Percentiles rank a stretch among this genome's conserved stretches.
These are phyloP conservation scores for Tenthredo distinguenda DNA, from an alignment of 2,888 invertebrate species.

Conservation along the genomic window DNA sequence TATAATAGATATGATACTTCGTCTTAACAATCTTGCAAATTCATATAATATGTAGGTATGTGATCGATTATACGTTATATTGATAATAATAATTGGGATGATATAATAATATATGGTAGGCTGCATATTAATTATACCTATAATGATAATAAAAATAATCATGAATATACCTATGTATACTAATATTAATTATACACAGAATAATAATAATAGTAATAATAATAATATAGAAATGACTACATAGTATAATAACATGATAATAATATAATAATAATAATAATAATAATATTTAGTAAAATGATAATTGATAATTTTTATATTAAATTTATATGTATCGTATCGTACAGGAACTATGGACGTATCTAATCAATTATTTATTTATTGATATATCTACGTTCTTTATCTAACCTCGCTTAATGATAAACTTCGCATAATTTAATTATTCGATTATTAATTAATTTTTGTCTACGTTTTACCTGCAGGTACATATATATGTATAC, in stretches of 20 bases:
- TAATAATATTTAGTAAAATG: background rate
- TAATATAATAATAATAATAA: background rate
- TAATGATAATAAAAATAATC: background rate
- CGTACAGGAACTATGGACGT: conserved; percentile 71
- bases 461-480: background rate
- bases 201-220: conserved; percentile 4
- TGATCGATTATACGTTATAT: background rate
- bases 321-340: conserved; percentile 64
- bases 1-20: background rate
- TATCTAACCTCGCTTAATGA: background rate
- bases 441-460: background rate
- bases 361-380: conserved; percentile 64
- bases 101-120: background rate
- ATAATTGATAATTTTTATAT: conserved; percentile 62
- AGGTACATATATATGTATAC: background rate
- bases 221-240: background rate
- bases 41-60: background rate
- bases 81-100: conserved; percentile 2
- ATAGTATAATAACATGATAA: background rate
- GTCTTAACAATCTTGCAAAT: background rate
- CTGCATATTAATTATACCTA: background rate
- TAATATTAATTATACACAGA: conserved; percentile 2
- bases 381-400: conserved; percentile 22
- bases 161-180: background rate
- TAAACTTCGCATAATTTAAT: conserved; percentile 6